phyloP scores from a whole-genome alignment of 2,888 invertebrate genomes.

The Thysanoteuthis rhombus region DNA sequence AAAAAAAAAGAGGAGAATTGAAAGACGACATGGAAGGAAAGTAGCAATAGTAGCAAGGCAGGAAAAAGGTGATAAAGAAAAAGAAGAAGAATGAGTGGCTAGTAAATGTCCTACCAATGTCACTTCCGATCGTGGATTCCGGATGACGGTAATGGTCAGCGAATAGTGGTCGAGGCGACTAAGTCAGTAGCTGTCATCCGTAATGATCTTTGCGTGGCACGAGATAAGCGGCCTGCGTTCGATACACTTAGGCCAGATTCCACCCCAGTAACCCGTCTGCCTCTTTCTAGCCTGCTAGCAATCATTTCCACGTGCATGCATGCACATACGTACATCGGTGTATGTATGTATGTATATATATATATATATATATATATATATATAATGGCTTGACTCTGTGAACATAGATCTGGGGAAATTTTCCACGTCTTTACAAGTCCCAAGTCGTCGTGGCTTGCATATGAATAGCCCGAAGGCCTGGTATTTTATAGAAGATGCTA shows the following conservation, averaged over 20 bases:
- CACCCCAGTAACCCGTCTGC: neutral
- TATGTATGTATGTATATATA: neutral
- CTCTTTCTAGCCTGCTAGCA: neutral
- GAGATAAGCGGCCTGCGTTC: conserved; percentile 12
- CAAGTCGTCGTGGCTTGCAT: no score
- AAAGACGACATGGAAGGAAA: no score
- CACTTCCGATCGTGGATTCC: conserved; percentile 12
- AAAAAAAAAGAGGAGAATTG: no score
- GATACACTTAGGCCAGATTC: conserved; percentile 12
- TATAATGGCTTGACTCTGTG: no score
- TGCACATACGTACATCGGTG: neutral
- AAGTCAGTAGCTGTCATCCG: conserved; percentile 12
- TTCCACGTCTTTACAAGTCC: no score
- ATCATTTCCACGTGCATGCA: neutral
- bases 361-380: neutral
- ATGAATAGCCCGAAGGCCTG: no score
- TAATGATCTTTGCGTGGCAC: conserved; percentile 12
- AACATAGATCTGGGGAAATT: no score
- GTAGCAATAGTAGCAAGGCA: no score
- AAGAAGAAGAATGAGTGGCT: neutral
- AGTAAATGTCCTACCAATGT: neutral
- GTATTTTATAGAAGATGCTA: no score
- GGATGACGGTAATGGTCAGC: conserved; percentile 12
- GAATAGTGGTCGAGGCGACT: conserved; percentile 12
- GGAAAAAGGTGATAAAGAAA: no score